phyloP scores from a whole-genome alignment of 2,113 vertebrate genomes.

The Taurulus bubalis region DNA sequence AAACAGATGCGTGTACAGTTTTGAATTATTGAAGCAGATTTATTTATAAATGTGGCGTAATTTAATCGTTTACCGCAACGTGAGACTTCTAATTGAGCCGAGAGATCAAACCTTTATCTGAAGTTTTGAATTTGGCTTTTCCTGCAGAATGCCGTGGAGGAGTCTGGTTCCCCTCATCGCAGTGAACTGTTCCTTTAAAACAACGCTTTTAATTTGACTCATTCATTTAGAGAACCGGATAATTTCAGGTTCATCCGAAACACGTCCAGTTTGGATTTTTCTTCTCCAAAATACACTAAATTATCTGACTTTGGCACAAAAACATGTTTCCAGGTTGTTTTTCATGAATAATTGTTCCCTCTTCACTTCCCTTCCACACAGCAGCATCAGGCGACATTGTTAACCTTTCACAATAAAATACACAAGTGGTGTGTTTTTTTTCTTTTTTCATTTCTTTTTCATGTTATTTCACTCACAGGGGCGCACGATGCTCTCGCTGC shows the following conservation, averaged over 20 bases:
- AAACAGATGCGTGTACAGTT: conserved; percentile 57
- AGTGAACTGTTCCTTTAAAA: too few relatives aligned
- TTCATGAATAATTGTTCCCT: too few relatives aligned
- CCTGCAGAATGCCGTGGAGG: neutral
- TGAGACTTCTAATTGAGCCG: neutral
- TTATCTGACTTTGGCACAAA: neutral
- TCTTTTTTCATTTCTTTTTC: neutral
- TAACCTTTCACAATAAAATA: neutral
- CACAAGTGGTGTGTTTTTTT: neutral
- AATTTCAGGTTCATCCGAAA: too few relatives aligned
- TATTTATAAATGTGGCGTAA: conserved; percentile 66
- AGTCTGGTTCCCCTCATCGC: neutral
- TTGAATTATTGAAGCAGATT: conserved; percentile 58
- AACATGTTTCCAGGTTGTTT: neutral
- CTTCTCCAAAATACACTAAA: neutral
- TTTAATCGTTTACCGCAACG: neutral
- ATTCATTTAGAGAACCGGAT: too few relatives aligned
- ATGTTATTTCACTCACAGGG: neutral
- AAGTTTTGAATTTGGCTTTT: neutral
- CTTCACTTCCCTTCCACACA: too few relatives aligned
- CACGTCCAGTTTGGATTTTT: neutral
- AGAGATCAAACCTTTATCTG: conserved; percentile 6
- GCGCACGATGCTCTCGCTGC: too few relatives aligned
- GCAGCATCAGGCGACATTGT: too few relatives aligned
- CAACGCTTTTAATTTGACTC: too few relatives aligned